These are phyloP conservation scores for Pelodiscus sinensis DNA, from an alignment of 2,113 vertebrate species.

Conservation along the genomic window DNA sequence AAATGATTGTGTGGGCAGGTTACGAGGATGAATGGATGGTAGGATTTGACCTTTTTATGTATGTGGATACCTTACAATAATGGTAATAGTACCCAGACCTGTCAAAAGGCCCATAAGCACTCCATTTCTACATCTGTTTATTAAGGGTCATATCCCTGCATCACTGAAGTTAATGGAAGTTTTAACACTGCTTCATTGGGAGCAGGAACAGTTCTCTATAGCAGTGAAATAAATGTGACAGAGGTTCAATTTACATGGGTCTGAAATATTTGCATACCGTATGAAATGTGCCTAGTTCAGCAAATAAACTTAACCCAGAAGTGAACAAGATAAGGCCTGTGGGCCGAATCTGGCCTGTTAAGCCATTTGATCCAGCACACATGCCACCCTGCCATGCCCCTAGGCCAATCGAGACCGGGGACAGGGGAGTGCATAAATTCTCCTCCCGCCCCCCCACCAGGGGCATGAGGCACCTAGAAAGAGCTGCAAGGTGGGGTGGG, in stretches of 20 bases:
- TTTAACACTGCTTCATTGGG: not conserved
- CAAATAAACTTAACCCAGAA: not conserved
- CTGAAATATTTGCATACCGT: not conserved
- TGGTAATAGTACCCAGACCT: accelerated
- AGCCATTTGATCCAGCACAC: too few species aligned
- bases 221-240: too few species aligned
- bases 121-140: not conserved
- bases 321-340: too few species aligned
- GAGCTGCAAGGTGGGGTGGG: too few species aligned
- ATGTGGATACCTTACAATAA: not conserved
- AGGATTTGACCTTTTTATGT: accelerated
- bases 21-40: not conserved
- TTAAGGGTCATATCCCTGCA: not conserved
- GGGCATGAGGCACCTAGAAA: too few species aligned
- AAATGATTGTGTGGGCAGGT: accelerated
- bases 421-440: too few species aligned
- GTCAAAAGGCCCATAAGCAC: not conserved
- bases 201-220: not conserved
- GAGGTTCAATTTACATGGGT: not conserved
- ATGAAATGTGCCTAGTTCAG: not conserved
- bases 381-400: too few species aligned
- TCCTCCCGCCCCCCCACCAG: too few species aligned
- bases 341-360: too few species aligned
- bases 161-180: not conserved
- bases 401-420: too few species aligned